Conservation (phyloP, 2,797 vertebrate genomes). For the Platyrinchus mystaceus region DNA sequence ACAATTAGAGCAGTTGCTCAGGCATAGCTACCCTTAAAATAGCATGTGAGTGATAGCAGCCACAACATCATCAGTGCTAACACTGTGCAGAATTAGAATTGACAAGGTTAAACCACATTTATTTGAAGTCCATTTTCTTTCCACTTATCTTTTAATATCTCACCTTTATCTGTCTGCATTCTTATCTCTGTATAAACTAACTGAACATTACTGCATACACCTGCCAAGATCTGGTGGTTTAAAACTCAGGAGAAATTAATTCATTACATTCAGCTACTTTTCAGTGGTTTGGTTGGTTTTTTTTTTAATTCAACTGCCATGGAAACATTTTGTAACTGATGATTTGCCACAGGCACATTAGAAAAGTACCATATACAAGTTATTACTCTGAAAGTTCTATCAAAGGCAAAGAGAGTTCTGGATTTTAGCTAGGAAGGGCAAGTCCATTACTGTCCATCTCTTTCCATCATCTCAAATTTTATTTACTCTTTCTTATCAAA, state of each 20-base stretch:
- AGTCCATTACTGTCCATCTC: background rate
- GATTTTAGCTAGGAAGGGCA: background rate
- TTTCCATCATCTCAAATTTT: background rate
- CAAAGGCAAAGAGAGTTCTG: background rate
- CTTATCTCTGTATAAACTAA: background rate
- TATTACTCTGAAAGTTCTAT: background rate
- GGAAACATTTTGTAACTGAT: background rate
- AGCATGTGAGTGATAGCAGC: background rate
- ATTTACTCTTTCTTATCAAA: constrained; percentile 16
- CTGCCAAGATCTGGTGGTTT: background rate
- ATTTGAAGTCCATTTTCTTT: background rate
- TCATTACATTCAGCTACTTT: background rate
- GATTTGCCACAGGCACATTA: background rate
- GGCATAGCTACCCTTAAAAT: background rate
- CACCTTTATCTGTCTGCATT: background rate
- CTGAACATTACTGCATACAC: background rate
- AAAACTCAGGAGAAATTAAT: background rate
- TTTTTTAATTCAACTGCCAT: background rate
- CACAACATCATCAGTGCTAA: background rate
- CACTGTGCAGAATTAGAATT: background rate
- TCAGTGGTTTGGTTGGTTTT: background rate
- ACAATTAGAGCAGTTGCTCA: background rate
- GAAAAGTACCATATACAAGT: background rate
- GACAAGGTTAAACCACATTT: background rate
- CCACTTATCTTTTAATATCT: background rate